These are phyloP conservation scores for Drosophila navojoa DNA, from an alignment of 1,140 invertebrate species.

Conservation along the genomic window DNA sequence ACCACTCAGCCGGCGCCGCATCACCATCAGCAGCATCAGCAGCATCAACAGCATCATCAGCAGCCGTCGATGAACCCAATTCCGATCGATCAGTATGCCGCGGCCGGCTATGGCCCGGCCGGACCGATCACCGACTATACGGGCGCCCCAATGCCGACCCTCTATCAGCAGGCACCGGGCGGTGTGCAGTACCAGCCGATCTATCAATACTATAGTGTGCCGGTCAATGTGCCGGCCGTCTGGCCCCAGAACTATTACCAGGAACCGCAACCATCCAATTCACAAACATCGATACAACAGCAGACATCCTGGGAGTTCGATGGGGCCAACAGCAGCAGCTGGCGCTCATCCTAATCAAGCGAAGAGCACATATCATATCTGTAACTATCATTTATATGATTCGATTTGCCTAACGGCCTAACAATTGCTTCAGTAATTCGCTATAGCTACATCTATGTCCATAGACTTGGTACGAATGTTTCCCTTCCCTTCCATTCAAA, in stretches of 20 bases:
- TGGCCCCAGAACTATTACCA: slow-evolving; percentile 10
- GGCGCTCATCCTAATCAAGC: neutral
- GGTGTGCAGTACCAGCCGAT: slow-evolving; percentile 16
- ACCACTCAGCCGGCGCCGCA: neutral
- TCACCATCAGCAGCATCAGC: too few relatives aligned
- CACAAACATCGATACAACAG: neutral
- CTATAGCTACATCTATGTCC: too few relatives aligned
- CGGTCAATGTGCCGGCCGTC: slow-evolving; percentile 15
- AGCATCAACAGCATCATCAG: too few relatives aligned
- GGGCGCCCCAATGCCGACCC: neutral
- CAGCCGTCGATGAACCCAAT: neutral
- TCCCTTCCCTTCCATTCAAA: too few relatives aligned
- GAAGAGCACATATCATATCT: neutral
- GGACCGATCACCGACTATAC: neutral
- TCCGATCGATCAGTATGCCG: slow-evolving; percentile 6
- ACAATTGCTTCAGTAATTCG: slow-evolving; percentile 11
- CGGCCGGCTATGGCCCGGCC: neutral
- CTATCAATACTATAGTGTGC: slow-evolving; percentile 31
- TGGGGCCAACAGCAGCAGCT: neutral
- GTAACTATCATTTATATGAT: slow-evolving; percentile 5
- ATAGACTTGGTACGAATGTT: too few relatives aligned
- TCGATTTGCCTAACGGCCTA: neutral
- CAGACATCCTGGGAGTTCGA: slow-evolving; percentile 22
- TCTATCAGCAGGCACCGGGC: slow-evolving; percentile 13
- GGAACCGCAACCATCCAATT: neutral